Evolutionary conservation across 2,888 invertebrate genomes (phyloP), one percentile per base, ranked within the genome.

Genomic region (Plebejus anna): DNA sequence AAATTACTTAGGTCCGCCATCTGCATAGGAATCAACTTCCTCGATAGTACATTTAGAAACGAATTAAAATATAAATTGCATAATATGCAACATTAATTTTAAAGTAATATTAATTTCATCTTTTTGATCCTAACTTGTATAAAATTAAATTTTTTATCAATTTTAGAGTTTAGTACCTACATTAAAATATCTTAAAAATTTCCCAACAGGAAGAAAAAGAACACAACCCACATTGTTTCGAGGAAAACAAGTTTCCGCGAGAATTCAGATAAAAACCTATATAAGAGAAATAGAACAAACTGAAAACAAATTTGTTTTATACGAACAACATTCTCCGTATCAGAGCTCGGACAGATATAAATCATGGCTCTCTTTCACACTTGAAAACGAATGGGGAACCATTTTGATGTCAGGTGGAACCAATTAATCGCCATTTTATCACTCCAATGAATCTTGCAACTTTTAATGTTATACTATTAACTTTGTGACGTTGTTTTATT

Each of bases 391-490:
- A 73, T 73, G 73, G 73, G 71, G 55, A 73, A 73, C 47, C 73
- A 73, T 55, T 55, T 51, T 76, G 73, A 70, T 77, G 77, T 79
- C 79, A 76, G 59, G 78, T 77, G 75, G 77, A 71, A 16, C 59
- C 76, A 70, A 79, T 78, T 78, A 79, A 79, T 78, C 76, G 75
- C 47, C 76, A 75, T 70, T 78, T 79, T 79, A 79, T 79, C 78
- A 76, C 71, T 66, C 59, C 75, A 77, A 78, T 76, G 75, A 73
- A 78, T 79, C 78, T 77, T 77, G 77, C 76, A 78, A 79, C 77
- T 79, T 82, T 83, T 83, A 81, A 82, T 82, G 82, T 80, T 57
- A 76, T 75, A 77, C 78, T 75, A 79, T 79, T 57, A 76, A 61
- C 76, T 79, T 77, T 76, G 78, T 76, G 72, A 75, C 61, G 66